These are phyloP conservation scores for Pithys albifrons DNA, from an alignment of 2,113 vertebrate genomes.

Conservation along the genomic window DNA sequence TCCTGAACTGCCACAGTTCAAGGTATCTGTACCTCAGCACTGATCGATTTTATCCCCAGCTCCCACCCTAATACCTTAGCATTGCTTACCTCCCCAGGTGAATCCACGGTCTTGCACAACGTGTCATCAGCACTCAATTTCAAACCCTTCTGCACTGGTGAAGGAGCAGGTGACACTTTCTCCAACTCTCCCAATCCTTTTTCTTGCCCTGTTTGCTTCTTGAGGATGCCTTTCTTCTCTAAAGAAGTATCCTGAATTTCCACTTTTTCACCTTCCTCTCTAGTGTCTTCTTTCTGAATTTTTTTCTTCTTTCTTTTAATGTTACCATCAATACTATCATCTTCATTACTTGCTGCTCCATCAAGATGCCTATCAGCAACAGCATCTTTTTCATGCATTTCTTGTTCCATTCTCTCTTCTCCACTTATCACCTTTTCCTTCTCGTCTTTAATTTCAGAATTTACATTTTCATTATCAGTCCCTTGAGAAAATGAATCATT, in stretches of 20 bases:
- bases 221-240: slow-evolving; percentile 78
- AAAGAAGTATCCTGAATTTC: slow-evolving; percentile 72
- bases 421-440: neutral
- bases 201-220: slow-evolving; percentile 75
- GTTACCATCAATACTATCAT: slow-evolving; percentile 57
- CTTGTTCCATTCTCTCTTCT: slow-evolving; percentile 38
- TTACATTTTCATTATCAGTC: slow-evolving; percentile 38
- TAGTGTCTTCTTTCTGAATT: slow-evolving; percentile 73
- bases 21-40: neutral
- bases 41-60: neutral
- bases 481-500: slow-evolving; percentile 14
- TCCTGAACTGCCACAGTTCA: neutral
- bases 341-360: slow-evolving; percentile 65
- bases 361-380: slow-evolving; percentile 42
- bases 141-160: slow-evolving; percentile 44
- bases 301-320: slow-evolving; percentile 83
- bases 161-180: slow-evolving; percentile 36
- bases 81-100: slow-evolving; percentile 72
- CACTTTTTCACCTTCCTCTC: slow-evolving; percentile 68
- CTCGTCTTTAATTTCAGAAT: slow-evolving; percentile 57
- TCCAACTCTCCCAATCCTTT: slow-evolving; percentile 67
- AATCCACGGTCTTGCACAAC: slow-evolving; percentile 69
- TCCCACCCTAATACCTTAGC: neutral
- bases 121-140: slow-evolving; percentile 68
- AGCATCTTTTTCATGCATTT: neutral